Conservation (phyloP, 2,797 vertebrate species). For the Vespertilio murinus region DNA sequence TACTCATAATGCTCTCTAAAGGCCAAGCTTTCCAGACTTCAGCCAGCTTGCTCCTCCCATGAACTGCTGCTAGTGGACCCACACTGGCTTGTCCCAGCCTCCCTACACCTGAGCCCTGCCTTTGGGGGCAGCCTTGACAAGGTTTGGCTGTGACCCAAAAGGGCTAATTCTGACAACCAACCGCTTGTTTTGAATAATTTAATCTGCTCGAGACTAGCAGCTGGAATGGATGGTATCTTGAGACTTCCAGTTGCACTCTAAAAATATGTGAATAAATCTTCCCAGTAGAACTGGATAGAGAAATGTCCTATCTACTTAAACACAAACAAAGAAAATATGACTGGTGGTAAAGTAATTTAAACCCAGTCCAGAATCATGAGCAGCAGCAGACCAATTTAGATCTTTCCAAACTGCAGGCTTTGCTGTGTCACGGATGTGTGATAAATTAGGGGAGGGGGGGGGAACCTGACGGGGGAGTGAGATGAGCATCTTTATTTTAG, state of each 20-base stretch:
- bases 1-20: not conserved
- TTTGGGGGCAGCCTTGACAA: not conserved
- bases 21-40: not conserved
- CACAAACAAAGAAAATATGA: slow-evolving; percentile 35
- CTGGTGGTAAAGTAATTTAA: slow-evolving; percentile 29
- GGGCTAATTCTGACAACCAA: not conserved
- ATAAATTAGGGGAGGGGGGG: not conserved
- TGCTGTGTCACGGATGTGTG: not conserved
- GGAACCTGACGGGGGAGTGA: not conserved
- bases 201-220: slow-evolving; percentile 31
- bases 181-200: slow-evolving; percentile 44
- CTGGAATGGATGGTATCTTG: slow-evolving; percentile 11
- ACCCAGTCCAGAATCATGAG: not conserved
- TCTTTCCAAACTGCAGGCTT: slow-evolving; percentile 1
- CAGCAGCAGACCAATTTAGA: slow-evolving; percentile 8
- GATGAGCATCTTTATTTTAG: slow-evolving; percentile 58
- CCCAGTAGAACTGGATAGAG: slow-evolving; percentile 8
- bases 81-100: not conserved
- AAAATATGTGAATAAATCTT: slow-evolving; percentile 53
- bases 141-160: slow-evolving; percentile 2
- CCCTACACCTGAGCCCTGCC: slow-evolving; percentile 32
- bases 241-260: slow-evolving; percentile 38
- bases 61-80: not conserved
- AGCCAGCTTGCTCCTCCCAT: not conserved
- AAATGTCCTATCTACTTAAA: slow-evolving; percentile 31